Evolutionary conservation across 1,140 invertebrate genomes (phyloP), one percentile per base, ranked within the genome.

Genomic region (Mactra quadrangularis): DNA sequence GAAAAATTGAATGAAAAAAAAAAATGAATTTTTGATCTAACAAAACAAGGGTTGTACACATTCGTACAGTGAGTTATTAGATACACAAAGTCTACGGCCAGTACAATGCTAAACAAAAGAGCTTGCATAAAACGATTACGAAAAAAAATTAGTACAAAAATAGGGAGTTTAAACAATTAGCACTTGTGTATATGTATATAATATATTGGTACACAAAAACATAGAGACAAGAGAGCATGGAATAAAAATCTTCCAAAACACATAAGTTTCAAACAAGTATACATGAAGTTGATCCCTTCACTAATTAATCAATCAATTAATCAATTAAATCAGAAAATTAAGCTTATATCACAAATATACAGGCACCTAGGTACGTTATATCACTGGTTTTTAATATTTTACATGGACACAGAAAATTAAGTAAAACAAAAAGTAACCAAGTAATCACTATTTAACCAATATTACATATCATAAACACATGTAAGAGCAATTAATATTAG

Each of bases 331-430:
- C n/a, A n/a, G n/a, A n/a, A n/a, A n/a, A n/a, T n/a, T n/a, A n/a
- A 47, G 72, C 38, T 45, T 76, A 62, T 76, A 76, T 76, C 72
- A 76, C 72, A 76, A 31, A 19, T 50, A 60, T 60, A 62, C 72
- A 76, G 72, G 72, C 72, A 76, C 72, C 55, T 76, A 47, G 57
- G 72, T 53, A 76, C 41, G 47, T 50, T 59, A 35, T 45, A 62
- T 62, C 70, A 72, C 70, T 72, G n/a, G 50, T 57, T 55, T 57
- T 35, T 52, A 55, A 35, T 6, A 25, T n/a, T 6, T 38, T 35
- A 41, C 17, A 47, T 52, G 53, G n/a, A 72, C 52, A 55, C 50
- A 72, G 31, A 25, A 47, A 62, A 52, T 38, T n/a, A n/a, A n/a
- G n/a, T n/a, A n/a, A n/a, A n/a, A n/a, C n/a, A n/a, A n/a, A n/a